Conservation (phyloP, 2,888 invertebrate species). For the Ophioninae sp. region DNA sequence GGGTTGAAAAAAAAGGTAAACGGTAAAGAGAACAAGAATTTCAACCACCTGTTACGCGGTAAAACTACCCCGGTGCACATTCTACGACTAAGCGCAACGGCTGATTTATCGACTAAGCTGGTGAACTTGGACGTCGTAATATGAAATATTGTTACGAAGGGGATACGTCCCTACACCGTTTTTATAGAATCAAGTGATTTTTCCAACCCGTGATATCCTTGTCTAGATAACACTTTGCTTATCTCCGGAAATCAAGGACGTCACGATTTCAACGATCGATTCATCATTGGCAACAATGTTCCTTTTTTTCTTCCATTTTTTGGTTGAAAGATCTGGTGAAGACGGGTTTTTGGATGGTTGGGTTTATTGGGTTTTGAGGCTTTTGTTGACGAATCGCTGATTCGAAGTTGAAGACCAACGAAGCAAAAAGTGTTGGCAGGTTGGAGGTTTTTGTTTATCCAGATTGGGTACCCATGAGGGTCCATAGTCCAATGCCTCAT, state of each 20-base stretch:
- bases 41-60: constrained; percentile 79
- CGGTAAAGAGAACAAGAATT: constrained; percentile 76
- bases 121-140: constrained; percentile 63
- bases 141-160: constrained; percentile 59
- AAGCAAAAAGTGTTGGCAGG: no score
- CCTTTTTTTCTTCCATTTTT: constrained; percentile 12
- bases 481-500: no score
- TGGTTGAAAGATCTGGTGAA: background rate
- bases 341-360: background rate
- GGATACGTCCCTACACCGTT: constrained; percentile 27
- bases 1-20: constrained; percentile 14
- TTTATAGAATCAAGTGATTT: constrained; percentile 58
- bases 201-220: constrained; percentile 45
- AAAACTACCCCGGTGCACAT: constrained; percentile 71
- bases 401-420: background rate
- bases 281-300: constrained; percentile 15
- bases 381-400: background rate
- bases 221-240: constrained; percentile 24
- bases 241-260: constrained; percentile 23
- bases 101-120: constrained; percentile 78
- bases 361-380: no score
- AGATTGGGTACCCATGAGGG: no score
- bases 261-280: constrained; percentile 33
- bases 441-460: no score
- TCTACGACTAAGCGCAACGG: constrained; percentile 73